A percentile compares a stretch with the other conserved stretches of the same genome.
Conservation (phyloP, 1,140 invertebrate species). For the Glossosoma conforme region DNA sequence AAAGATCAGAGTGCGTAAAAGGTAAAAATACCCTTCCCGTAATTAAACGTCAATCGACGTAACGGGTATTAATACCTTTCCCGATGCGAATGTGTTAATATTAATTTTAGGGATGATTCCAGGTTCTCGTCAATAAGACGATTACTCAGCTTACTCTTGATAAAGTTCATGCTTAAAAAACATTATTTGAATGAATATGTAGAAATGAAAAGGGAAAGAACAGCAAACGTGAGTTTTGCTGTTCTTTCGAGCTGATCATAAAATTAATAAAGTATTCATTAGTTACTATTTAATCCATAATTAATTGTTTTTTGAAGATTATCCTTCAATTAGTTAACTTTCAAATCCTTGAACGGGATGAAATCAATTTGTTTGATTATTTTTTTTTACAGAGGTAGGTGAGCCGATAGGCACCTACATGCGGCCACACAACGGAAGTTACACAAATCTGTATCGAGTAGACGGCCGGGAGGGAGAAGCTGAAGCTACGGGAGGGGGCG, state of each 20-base stretch:
- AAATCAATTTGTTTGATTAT: not conserved
- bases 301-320: no score
- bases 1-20: no score
- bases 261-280: not conserved
- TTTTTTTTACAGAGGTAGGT: slow-evolving; percentile 10
- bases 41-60: no score
- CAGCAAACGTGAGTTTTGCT: slow-evolving; percentile 16
- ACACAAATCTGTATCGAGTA: slow-evolving; percentile 26
- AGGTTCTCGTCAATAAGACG: no score
- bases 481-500: slow-evolving; percentile 1
- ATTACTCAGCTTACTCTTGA: not conserved
- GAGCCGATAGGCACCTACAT: slow-evolving; percentile 16
- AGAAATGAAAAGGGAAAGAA: slow-evolving; percentile 8
- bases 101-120: no score
- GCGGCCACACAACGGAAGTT: slow-evolving; percentile 22
- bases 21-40: no score
- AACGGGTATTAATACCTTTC: no score
- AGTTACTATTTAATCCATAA: no score
- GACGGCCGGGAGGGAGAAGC: slow-evolving; percentile 22
- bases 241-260: not conserved
- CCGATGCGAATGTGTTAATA: no score
- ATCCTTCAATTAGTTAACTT: no score
- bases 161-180: slow-evolving; percentile 1
- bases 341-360: not conserved
- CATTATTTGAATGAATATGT: slow-evolving; percentile 9